phyloP scores from a whole-genome alignment of 2,797 vertebrate genomes.

The Xenopus petersii region DNA sequence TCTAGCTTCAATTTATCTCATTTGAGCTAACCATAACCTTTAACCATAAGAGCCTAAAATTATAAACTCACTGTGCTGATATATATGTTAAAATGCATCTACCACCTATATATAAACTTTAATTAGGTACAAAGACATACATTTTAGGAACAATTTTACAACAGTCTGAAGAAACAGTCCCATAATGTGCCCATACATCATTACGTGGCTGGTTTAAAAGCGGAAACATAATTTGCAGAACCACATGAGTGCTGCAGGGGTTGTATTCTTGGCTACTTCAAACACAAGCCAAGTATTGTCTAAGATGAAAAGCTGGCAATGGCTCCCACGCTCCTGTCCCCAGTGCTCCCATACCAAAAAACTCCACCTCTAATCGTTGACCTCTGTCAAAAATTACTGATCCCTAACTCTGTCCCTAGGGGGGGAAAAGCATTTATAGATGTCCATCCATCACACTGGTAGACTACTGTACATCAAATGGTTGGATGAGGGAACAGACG shows the following conservation, averaged over 20 bases:
- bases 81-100: no score
- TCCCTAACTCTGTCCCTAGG: neutral
- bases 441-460: neutral
- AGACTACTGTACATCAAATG: neutral
- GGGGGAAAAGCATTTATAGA: neutral
- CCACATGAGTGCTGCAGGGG: slow-evolving; percentile 8
- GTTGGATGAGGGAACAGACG: neutral
- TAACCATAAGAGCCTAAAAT: no score
- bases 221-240: slow-evolving; percentile 3
- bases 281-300: slow-evolving; percentile 39
- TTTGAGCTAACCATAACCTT: no score
- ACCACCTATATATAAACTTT: no score
- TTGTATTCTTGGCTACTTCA: slow-evolving; percentile 12
- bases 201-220: neutral
- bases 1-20: no score
- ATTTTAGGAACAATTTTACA: no score
- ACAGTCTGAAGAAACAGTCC: no score
- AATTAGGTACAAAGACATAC: no score
- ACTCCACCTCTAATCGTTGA: slow-evolving; percentile 33
- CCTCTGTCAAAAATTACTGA: slow-evolving; percentile 26
- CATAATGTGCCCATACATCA: no score
- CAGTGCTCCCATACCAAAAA: slow-evolving; percentile 26
- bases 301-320: slow-evolving; percentile 20
- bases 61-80: no score
- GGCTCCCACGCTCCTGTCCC: slow-evolving; percentile 20